A percentile compares a stretch with the other conserved stretches of the same genome.
Conservation (phyloP, 2,797 vertebrate species). For the Crocodylus rhombifer region DNA sequence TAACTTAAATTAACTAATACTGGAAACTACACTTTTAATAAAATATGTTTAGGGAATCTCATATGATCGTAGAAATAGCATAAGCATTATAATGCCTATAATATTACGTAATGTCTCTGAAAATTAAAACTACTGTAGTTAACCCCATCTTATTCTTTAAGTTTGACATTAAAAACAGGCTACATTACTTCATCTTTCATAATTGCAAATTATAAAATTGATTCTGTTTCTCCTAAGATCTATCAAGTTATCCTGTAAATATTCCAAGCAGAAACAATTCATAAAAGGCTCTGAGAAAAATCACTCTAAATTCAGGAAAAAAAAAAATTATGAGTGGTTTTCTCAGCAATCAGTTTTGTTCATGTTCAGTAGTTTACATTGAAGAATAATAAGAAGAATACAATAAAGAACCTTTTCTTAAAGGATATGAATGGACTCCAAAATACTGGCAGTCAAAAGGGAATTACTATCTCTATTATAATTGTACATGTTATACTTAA, state of each 20-base stretch:
- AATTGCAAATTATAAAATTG: not conserved
- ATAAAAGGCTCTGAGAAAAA: not conserved
- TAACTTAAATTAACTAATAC: constrained; percentile 40
- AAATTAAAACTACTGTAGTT: not conserved
- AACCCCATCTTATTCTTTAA: not conserved
- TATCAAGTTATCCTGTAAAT: not conserved
- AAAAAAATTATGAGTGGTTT: not conserved
- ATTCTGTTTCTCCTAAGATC: not conserved
- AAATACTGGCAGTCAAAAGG: not conserved
- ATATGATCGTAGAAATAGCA: not conserved
- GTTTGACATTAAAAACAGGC: not conserved
- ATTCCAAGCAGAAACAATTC: not conserved
- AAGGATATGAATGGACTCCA: not conserved
- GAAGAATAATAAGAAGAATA: not conserved
- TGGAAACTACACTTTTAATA: not conserved
- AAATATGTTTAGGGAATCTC: constrained; percentile 6
- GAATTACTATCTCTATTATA: not conserved
- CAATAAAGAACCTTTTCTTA: not conserved
- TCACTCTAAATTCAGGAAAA: not conserved
- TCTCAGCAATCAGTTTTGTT: not conserved
- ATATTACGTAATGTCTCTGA: not conserved
- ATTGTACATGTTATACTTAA: not conserved
- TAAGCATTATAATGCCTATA: not conserved
- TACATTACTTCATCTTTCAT: not conserved
- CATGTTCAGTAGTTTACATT: not conserved